Percentiles rank a stretch among this genome's conserved stretches.
These are phyloP conservation scores for Lepilemur septentrionalis DNA, from an alignment of 2,797 vertebrate genomes.

Conservation along the genomic window DNA sequence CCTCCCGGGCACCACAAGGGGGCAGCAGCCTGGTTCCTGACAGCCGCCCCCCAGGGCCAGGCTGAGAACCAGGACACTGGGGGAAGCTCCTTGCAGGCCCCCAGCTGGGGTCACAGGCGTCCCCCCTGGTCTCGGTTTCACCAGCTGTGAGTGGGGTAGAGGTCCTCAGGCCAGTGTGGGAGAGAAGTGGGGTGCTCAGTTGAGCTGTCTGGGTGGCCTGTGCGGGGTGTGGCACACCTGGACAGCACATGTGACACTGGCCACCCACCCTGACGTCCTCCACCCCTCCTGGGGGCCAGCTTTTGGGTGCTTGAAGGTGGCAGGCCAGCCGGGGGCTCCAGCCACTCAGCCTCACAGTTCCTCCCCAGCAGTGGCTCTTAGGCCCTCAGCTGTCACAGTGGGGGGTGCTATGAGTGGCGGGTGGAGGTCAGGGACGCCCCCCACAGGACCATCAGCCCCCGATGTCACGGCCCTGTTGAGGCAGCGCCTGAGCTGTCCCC, in stretches of 20 bases:
- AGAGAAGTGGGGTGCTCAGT: neutral
- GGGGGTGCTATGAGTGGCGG: neutral
- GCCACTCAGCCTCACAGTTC: neutral
- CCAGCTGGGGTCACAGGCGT: neutral
- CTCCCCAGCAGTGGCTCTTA: neutral
- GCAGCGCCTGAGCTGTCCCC: neutral
- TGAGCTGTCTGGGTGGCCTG: neutral
- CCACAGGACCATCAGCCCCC: fast-evolving
- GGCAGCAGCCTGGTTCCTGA: neutral
- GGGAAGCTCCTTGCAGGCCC: neutral
- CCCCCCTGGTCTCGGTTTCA: neutral
- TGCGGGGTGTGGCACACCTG: neutral
- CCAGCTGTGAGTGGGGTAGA: neutral
- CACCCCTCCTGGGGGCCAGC: fast-evolving
- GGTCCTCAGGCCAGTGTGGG: neutral
- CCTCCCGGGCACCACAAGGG: neutral
- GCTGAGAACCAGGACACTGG: neutral
- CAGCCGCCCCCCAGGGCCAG: neutral
- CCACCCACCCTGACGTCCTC: neutral
- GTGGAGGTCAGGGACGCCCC: neutral
- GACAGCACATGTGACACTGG: neutral
- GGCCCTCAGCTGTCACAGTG: neutral
- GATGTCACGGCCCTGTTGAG: fast-evolving
- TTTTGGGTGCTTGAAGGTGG: neutral
- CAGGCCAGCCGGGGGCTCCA: neutral